Percentiles rank a stretch among this genome's conserved stretches.
Conservation (phyloP, 2,113 vertebrate species). For the Myotis yumanensis region DNA sequence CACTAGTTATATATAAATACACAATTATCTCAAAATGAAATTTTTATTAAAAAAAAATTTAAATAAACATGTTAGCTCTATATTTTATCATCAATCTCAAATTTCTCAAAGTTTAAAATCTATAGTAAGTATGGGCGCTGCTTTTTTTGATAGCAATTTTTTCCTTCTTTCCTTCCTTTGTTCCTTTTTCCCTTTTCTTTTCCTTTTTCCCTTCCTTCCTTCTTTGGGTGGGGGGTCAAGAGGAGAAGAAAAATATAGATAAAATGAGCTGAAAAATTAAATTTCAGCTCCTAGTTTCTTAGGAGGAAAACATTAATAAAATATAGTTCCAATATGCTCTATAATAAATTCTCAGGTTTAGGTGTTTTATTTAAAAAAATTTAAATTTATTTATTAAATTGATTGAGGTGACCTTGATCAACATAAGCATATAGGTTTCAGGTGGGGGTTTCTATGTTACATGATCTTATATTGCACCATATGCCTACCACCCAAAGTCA, state of each 20-base stretch:
- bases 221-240: not conserved
- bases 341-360: not conserved
- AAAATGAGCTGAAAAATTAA: not conserved
- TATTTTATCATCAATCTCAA: not conserved
- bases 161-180: not conserved
- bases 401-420: too few relatives aligned
- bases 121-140: not conserved
- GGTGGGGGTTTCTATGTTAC: too few relatives aligned
- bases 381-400: too few relatives aligned
- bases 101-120: conserved; percentile 6
- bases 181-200: not conserved
- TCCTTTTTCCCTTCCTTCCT: not conserved
- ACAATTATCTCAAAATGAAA: not conserved
- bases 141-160: not conserved
- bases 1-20: not conserved
- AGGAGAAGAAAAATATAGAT: not conserved
- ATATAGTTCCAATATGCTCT: not conserved
- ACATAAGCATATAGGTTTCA: too few relatives aligned
- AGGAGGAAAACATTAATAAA: not conserved
- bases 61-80: not conserved
- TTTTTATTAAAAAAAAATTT: not conserved
- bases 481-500: too few relatives aligned
- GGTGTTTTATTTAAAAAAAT: not conserved
- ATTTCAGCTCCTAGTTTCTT: not conserved
- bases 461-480: too few relatives aligned